A percentile compares a stretch with the other conserved stretches of the same genome.
Evolutionary conservation across 2,797 vertebrate species (phyloP).

Genomic region (Malacoctenus gilli): DNA sequence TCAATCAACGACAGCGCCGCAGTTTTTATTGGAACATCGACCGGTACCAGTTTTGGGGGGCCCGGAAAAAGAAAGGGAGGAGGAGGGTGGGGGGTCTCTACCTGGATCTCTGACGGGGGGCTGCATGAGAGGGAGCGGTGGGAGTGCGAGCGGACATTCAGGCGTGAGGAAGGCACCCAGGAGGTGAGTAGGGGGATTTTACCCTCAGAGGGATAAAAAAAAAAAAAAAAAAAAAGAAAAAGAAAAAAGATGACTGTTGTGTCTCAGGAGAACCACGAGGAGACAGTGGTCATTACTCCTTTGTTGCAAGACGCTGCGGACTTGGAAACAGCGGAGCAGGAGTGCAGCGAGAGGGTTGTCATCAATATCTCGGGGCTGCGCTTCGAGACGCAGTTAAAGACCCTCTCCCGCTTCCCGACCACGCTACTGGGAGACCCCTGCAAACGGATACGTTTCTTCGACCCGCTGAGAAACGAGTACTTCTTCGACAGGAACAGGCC

Average conservation of each 20-base stretch:
- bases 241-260: conserved; percentile 84
- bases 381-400: conserved; percentile 93
- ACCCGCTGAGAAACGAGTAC: conserved; percentile 90
- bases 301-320: conserved; percentile 75
- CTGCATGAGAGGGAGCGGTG: conserved; percentile 51
- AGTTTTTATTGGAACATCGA: conserved; percentile 16
- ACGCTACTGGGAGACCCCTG: conserved; percentile 91
- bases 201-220: conserved; percentile 68
- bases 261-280: conserved; percentile 82
- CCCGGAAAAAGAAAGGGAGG: background rate
- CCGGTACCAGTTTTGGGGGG: conserved; percentile 6
- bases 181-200: conserved; percentile 67
- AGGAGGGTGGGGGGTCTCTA: conserved; percentile 12
- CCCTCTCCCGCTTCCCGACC: conserved; percentile 89
- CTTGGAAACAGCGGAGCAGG: conserved; percentile 80
- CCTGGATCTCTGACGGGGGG: too few species aligned
- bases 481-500: conserved; percentile 95
- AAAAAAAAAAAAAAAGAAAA: too few species aligned
- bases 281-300: conserved; percentile 71
- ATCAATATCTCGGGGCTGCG: conserved; percentile 94
- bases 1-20: conserved; percentile 64
- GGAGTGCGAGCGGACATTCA: conserved; percentile 53
- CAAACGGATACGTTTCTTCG: conserved; percentile 92
- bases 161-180: conserved; percentile 57
- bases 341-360: conserved; percentile 89